Conservation (phyloP, 2,797 vertebrate genomes). For the Spondyliosoma cantharus region DNA sequence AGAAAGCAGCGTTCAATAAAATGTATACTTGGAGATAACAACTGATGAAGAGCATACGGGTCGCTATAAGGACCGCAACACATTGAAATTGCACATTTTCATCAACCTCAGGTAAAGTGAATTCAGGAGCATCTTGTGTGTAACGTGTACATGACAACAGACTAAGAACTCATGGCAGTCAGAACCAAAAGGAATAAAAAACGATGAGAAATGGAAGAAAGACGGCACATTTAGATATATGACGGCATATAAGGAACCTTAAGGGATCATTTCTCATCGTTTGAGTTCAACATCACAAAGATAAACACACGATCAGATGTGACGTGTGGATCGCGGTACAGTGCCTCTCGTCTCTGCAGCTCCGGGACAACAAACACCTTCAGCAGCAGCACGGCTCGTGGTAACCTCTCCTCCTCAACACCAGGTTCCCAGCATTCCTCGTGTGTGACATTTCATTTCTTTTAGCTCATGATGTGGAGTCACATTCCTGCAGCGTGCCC, state of each 20-base stretch:
- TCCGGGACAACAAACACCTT: constrained; percentile 1
- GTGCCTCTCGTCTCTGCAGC: not conserved
- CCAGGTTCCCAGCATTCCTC: constrained; percentile 57
- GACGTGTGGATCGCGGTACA: too few species aligned
- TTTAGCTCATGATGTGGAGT: constrained; percentile 51
- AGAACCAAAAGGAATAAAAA: not conserved
- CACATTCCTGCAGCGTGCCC: constrained; percentile 63
- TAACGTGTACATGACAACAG: too few species aligned
- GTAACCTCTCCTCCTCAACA: constrained; percentile 19
- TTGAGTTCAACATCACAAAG: not conserved
- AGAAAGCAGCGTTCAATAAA: not conserved
- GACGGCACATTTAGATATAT: too few species aligned
- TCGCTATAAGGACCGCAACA: too few species aligned
- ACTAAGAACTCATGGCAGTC: too few species aligned
- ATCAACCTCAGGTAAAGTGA: too few species aligned
- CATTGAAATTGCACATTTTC: too few species aligned
- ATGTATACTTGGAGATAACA: too few species aligned
- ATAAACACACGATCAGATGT: not conserved
- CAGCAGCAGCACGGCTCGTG: not conserved
- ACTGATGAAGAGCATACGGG: too few species aligned
- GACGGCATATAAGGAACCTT: not conserved
- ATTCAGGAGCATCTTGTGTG: too few species aligned
- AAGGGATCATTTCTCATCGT: not conserved
- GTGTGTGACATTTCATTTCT: constrained; percentile 60
- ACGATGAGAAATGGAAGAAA: not conserved